Evolutionary conservation across 2,113 vertebrate genomes (phyloP), one percentile per base, ranked within the genome.

Genomic region (Pseudorhombus dupliciocellatus): DNA sequence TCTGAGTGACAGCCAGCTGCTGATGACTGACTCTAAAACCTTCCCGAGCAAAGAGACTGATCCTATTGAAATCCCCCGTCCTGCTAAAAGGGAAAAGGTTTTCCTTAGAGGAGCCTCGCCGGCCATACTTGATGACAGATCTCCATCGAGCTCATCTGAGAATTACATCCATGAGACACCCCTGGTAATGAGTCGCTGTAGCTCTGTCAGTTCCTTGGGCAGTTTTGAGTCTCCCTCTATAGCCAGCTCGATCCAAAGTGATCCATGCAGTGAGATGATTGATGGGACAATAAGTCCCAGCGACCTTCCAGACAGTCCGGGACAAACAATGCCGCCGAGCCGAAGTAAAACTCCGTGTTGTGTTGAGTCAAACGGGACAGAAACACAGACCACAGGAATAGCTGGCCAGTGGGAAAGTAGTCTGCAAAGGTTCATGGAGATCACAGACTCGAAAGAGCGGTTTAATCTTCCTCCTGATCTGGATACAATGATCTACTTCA

Each of bases 281-380:
- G 98, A 97, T 0, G 97, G 97, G 70, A 97, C 97, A 0, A 93
- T 99, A 83, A 98, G 97, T 12, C 98, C 98, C 25, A 99, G 98
- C 8, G 98, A 99, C 88, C 92, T 99, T 50, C 98, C 98, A 0
- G 98, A 99, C 91, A 99, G 97, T 81, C 98, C 98, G 0, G 98
- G 98, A 4, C 98, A 99, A 92, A 99, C 97, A 16, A 97, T 98
- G 97, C 98, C 98, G 0, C 98, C 98, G 0, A 99, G 98, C 85
- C 95, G 97, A 30, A 98, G 96, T 91, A 98, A 98, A 90, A 99
- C 98, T 0, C 98, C 97, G 0, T 96, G 95, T 1, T 96, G 93
- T 0, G 64, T 84, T 24, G 96, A 96, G 63, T 50, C 93, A 58
- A 93, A 75, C 51, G 91, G 91, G 14, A 87, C 89, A 0, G 96